Conservation (phyloP, 2,888 invertebrate genomes). For the Rhogogaster chlorosoma region DNA sequence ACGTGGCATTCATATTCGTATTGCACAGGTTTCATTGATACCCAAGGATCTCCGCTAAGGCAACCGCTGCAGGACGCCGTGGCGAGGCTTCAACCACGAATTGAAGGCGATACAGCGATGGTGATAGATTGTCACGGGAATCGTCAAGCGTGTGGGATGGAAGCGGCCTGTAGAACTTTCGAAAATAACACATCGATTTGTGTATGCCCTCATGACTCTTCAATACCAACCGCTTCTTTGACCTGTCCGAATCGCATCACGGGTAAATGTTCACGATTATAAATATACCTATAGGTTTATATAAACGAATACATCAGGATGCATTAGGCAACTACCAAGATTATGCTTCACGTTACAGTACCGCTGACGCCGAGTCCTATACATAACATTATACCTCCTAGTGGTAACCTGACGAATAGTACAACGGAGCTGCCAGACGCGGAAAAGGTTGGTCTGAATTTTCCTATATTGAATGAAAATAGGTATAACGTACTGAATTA, state of each 20-base stretch:
- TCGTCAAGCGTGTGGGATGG: conserved; percentile 81
- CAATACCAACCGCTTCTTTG: conserved; percentile 82
- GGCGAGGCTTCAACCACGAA: conserved; percentile 57
- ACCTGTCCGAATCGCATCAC: conserved; percentile 82
- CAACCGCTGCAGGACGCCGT: conserved; percentile 55
- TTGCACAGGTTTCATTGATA: conserved; percentile 7
- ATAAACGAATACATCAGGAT: not conserved
- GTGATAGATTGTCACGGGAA: conserved; percentile 67
- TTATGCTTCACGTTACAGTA: conserved; percentile 74
- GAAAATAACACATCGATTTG: conserved; percentile 81
- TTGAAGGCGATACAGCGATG: conserved; percentile 60
- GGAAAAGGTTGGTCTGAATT: conserved; percentile 67
- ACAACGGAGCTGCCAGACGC: conserved; percentile 60
- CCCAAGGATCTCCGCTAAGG: not conserved
- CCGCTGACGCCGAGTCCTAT: conserved; percentile 82
- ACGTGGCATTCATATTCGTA: not conserved
- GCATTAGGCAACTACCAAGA: not conserved
- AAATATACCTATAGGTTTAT: not conserved
- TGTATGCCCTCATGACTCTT: conserved; percentile 84
- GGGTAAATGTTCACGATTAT: conserved; percentile 76
- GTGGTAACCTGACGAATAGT: conserved; percentile 72
- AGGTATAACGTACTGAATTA: not conserved
- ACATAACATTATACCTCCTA: conserved; percentile 82
- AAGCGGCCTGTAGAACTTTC: conserved; percentile 82
- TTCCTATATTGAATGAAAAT: conserved; percentile 20